phyloP scores from a whole-genome alignment of 2,888 invertebrate species.

The Lochmaea capreae region DNA sequence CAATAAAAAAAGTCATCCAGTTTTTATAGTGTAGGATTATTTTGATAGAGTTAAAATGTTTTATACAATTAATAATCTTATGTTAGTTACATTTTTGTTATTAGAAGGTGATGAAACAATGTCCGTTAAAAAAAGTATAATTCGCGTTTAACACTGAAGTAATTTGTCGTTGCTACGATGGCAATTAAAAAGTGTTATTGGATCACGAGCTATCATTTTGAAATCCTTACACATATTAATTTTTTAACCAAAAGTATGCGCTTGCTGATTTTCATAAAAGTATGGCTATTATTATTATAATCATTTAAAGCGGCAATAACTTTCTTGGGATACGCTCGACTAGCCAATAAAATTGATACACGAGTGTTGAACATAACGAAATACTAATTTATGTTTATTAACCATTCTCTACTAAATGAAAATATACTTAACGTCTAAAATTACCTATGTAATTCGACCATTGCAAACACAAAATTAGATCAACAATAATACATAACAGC shows the following conservation, averaged over 20 bases:
- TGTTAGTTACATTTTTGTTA: too few relatives aligned
- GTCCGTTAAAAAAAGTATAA: too few relatives aligned
- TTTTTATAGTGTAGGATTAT: too few relatives aligned
- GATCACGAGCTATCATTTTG: slow-evolving; percentile 22
- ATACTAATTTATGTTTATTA: slow-evolving; percentile 24
- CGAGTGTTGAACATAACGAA: slow-evolving; percentile 25
- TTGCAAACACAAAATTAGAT: background rate
- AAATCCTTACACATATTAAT: slow-evolving; percentile 25
- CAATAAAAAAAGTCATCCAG: too few relatives aligned
- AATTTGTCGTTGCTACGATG: too few relatives aligned
- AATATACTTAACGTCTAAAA: slow-evolving; percentile 6
- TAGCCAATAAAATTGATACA: slow-evolving; percentile 27
- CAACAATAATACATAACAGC: background rate
- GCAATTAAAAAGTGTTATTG: background rate
- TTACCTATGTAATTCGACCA: slow-evolving; percentile 1
- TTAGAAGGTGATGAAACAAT: too few relatives aligned
- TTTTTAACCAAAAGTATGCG: slow-evolving; percentile 8
- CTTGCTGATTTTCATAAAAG: slow-evolving; percentile 21
- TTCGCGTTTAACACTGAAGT: too few relatives aligned
- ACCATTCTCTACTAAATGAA: slow-evolving; percentile 1
- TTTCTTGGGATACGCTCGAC: slow-evolving; percentile 33
- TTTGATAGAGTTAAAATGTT: too few relatives aligned
- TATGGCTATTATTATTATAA: slow-evolving; percentile 19
- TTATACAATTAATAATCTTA: too few relatives aligned
- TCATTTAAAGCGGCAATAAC: slow-evolving; percentile 26